Evolutionary conservation across 1,140 invertebrate species (phyloP).

Genomic region (Drosophila parabipectinata): DNA sequence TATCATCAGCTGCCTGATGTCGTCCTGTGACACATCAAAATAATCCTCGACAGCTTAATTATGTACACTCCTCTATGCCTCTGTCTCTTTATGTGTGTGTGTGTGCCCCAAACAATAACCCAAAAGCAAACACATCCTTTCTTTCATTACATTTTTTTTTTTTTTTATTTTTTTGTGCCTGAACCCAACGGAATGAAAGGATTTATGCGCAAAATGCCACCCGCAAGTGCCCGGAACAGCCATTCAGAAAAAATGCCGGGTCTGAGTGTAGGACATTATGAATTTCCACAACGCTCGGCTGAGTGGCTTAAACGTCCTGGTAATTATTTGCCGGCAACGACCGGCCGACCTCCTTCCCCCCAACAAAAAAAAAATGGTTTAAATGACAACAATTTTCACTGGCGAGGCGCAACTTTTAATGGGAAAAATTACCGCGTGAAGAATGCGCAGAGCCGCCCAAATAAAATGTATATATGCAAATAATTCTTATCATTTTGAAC

Average conservation of each 20-base stretch:
- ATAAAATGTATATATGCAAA: constrained; percentile 59
- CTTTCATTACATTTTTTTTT: constrained; percentile 33
- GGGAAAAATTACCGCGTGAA: constrained; percentile 60
- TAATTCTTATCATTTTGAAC: constrained; percentile 77
- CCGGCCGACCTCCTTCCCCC: constrained; percentile 1
- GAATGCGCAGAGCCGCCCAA: constrained; percentile 18
- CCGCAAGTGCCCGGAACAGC: constrained; percentile 60
- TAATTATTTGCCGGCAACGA: constrained; percentile 66
- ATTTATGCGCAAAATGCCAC: constrained; percentile 78
- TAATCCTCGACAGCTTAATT: constrained; percentile 83
- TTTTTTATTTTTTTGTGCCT: constrained; percentile 23
- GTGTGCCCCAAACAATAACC: constrained; percentile 66
- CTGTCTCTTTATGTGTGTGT: constrained; percentile 19
- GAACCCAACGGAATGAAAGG: constrained; percentile 64
- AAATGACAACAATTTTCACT: constrained; percentile 70
- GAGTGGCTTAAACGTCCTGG: constrained; percentile 79
- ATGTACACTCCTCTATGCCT: constrained; percentile 58
- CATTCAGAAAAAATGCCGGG: constrained; percentile 39
- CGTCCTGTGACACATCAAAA: constrained; percentile 82
- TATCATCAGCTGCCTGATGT: constrained; percentile 72
- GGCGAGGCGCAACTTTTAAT: constrained; percentile 72
- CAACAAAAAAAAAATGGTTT: constrained; percentile 52
- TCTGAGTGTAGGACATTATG: constrained; percentile 56
- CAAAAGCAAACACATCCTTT: constrained; percentile 68
- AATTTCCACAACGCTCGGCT: constrained; percentile 77